Conservation (phyloP, 2,113 vertebrate species). For the Cynocephalus volans region DNA sequence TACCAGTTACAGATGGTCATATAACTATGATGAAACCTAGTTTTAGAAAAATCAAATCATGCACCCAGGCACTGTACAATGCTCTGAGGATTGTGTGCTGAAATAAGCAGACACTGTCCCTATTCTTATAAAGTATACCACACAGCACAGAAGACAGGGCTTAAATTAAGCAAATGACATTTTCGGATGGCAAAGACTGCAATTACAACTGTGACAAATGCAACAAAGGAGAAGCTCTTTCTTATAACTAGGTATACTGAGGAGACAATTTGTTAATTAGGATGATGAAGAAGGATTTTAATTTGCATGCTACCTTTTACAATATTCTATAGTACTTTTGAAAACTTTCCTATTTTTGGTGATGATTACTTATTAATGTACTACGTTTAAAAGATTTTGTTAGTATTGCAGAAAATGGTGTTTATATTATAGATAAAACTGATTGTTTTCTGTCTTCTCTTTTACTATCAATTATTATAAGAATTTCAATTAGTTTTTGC, state of each 20-base stretch:
- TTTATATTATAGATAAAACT: background rate
- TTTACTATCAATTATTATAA: background rate
- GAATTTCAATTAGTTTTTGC: background rate
- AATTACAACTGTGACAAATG: background rate
- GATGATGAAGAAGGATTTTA: background rate
- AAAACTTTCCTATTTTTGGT: background rate
- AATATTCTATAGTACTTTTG: background rate
- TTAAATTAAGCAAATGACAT: background rate
- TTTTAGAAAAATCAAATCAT: background rate
- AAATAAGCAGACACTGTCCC: background rate
- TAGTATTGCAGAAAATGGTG: background rate
- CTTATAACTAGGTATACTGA: background rate
- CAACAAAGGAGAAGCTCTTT: background rate
- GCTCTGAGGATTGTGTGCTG: background rate
- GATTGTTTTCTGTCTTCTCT: background rate
- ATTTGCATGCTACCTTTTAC: background rate
- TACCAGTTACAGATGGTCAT: background rate
- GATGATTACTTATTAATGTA: background rate
- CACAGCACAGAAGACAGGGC: background rate
- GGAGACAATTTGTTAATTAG: background rate
- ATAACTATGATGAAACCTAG: background rate
- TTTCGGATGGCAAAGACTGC: background rate
- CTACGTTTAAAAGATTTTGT: background rate
- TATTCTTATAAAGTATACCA: background rate
- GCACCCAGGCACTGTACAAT: background rate